Evolutionary conservation across 2,113 vertebrate species (phyloP).

Genomic region (Corythornis vintsioides): DNA sequence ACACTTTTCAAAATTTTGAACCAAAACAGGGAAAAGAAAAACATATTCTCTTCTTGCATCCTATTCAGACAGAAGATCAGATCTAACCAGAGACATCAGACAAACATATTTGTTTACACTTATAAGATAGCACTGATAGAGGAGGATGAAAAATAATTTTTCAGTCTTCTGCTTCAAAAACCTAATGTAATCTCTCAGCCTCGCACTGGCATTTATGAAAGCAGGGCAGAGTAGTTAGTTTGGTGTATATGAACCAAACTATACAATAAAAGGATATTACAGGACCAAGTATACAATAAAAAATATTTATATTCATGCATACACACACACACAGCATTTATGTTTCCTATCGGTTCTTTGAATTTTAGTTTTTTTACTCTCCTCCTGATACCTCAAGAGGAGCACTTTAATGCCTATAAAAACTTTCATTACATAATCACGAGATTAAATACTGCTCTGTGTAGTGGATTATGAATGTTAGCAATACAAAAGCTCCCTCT

Average conservation of each 20-base stretch:
- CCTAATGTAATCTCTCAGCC: background rate
- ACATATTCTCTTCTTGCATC: background rate
- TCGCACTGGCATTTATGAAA: background rate
- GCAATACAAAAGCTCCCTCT: slow-evolving; percentile 22
- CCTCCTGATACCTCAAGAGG: background rate
- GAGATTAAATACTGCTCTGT: background rate
- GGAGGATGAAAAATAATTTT: background rate
- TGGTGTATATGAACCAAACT: background rate
- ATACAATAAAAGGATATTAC: no score
- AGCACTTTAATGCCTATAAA: background rate
- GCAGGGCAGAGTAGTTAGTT: background rate
- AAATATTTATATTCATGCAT: background rate
- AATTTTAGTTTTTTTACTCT: background rate
- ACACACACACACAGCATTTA: background rate
- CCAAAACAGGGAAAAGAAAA: background rate
- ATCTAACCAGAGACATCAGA: background rate
- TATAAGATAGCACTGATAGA: background rate
- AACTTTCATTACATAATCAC: accelerated
- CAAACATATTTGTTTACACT: background rate
- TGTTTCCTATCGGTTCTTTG: background rate
- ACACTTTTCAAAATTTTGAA: background rate
- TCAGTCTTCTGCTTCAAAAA: background rate
- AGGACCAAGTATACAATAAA: background rate
- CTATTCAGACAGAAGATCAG: background rate
- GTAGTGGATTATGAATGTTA: accelerated